Base-by-base conservation (phyloP, 2,113 vertebrate genomes). In the Noturus placidus region DNA sequence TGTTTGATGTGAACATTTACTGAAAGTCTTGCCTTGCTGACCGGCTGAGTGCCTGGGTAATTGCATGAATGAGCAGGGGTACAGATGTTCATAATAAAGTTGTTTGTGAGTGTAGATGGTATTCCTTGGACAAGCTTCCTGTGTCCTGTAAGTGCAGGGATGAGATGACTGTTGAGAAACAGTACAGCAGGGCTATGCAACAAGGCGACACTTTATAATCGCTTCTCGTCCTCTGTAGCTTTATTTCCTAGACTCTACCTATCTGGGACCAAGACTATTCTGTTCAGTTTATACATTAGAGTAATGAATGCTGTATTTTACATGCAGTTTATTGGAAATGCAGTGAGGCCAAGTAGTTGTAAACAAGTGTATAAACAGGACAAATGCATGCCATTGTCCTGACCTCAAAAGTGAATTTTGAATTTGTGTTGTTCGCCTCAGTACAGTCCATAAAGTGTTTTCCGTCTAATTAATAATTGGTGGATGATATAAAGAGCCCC, bases 121-220 rank as follows among this genome's bases (percentile, higher is more conserved):
- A 19, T 83, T 82, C 77, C n/a, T 86, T 77, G 30, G 56, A 82
- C 33, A 85, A 80, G 80, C 59, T 61, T 89, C 85, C 82, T 89
- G 35, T 88, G 81, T 78, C 78, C 89, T 91, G 83, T 91, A 89
- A 84, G 79, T 88, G 80, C 81, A 88, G 90, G 90, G 87, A 90
- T 92, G 91, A 91, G 90, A 91, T 92, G 92, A 95, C 95, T 94
- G 93, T 94, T 93, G 93, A 92, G 82, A 92, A 87, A 72, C 91
- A 81, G 91, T 87, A 86, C 83, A 50, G 91, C 93, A 96, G 96
- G 97, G 95, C 96, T 97, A 97, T 97, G 97, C 97, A 97, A 97
- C 96, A 92, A 94, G 94, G 94, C 78, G 93, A 97, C 96, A 95
- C 95, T 95, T 93, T 88, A 57, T 83, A 90, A 93, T 89, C 87